phyloP scores from a whole-genome alignment of 2,888 invertebrate species.

The Pollenia griseotomentosa region DNA sequence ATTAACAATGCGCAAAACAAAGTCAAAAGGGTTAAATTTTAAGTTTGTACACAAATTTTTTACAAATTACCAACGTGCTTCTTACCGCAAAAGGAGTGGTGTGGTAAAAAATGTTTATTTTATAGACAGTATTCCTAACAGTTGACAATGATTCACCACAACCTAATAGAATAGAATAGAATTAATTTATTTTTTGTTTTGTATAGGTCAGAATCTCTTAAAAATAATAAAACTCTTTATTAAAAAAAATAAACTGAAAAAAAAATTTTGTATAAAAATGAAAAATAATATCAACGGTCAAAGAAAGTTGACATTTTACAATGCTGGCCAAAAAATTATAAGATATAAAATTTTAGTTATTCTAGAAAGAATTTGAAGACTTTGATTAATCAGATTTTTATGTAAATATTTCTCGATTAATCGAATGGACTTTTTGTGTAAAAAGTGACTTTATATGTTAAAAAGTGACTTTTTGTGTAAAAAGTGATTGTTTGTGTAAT shows the following conservation, averaged over 20 bases:
- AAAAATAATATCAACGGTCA: not conserved
- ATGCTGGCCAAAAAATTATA: no score
- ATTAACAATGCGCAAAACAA: not conserved
- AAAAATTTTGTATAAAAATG: not conserved
- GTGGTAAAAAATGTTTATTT: not conserved
- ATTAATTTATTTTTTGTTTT: constrained; percentile 1
- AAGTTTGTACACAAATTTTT: not conserved
- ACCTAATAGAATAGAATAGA: not conserved
- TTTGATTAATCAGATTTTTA: no score
- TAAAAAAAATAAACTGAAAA: not conserved
- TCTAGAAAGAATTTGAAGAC: no score
- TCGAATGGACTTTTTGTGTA: no score
- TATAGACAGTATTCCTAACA: not conserved
- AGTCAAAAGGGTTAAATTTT: not conserved
- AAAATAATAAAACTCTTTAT: not conserved
- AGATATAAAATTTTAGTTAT: no score
- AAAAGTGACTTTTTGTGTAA: no score
- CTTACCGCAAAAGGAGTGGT: not conserved
- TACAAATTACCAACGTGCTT: not conserved
- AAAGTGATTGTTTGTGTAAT: no score
- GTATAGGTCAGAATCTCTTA: not conserved
- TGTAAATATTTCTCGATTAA: no score
- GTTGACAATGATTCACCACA: not conserved
- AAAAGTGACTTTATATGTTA: no score
- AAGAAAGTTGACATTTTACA: not conserved